phyloP scores from a whole-genome alignment of 2,797 vertebrate species.

The Anabacerthia variegaticeps region DNA sequence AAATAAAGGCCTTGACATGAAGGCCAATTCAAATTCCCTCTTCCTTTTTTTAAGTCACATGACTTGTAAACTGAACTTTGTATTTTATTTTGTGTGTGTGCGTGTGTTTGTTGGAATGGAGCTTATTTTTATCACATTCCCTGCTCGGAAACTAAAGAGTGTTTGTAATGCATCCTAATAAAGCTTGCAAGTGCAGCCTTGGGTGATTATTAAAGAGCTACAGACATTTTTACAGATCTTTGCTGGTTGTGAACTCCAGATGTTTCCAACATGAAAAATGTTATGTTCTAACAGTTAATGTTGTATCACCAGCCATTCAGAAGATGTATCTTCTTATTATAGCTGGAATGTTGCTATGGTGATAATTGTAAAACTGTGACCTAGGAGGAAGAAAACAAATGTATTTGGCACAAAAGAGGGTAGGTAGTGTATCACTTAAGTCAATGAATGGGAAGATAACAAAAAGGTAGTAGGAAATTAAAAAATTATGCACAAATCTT shows the following conservation, averaged over 20 bases:
- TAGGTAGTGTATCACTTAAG: constrained; percentile 63
- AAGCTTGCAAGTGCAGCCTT: constrained; percentile 69
- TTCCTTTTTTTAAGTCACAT: constrained; percentile 26
- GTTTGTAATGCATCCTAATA: constrained; percentile 69
- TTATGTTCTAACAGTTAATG: constrained; percentile 73
- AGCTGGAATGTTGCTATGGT: constrained; percentile 76
- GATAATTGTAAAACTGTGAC: constrained; percentile 75
- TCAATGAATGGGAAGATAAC: constrained; percentile 43
- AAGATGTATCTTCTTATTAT: constrained; percentile 79
- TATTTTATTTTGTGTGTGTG: constrained; percentile 6
- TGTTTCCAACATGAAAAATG: constrained; percentile 80
- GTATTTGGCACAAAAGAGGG: constrained; percentile 48
- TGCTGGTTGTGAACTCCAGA: constrained; percentile 74
- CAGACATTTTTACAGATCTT: constrained; percentile 74
- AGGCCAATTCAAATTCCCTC: neutral
- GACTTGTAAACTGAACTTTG: constrained; percentile 46
- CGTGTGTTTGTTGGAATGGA: constrained; percentile 37
- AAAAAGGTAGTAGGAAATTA: constrained; percentile 47
- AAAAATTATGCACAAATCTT: neutral
- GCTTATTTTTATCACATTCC: constrained; percentile 54
- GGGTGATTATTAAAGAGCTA: constrained; percentile 70
- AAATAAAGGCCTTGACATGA: constrained; percentile 50
- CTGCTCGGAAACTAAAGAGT: constrained; percentile 52
- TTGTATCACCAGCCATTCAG: constrained; percentile 73
- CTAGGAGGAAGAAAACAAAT: constrained; percentile 61